Base-by-base conservation (phyloP, 2,888 invertebrate species). In the Agrochola circellaris region DNA sequence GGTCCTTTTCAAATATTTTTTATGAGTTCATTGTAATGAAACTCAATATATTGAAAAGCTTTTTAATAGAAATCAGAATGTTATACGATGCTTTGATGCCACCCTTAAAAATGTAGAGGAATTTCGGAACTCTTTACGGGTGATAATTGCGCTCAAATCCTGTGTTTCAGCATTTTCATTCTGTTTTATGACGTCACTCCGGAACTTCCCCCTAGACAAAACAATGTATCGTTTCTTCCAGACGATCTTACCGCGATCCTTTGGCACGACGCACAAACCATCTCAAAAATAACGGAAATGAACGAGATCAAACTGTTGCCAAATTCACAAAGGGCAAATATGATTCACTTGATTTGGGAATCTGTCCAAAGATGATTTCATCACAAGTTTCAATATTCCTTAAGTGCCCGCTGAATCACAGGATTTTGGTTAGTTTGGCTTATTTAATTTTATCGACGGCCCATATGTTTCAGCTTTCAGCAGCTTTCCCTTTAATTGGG, bases 261-360 rank as follows among this genome's bases (percentile, higher is more conserved):
- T 89, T 89, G 89, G 88, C 89, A 89, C 77, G 73, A 73, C 73
- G 74, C 74, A 83, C 67, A 65, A 70, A 84, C 77, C 68, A 76
- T 78, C 74, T 69, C 68, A 79, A 88, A 88, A 81, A 77, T 74
- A 84, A 84, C 84, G 80, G 77, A 87, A 84, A 84, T 80, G 80
- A 80, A 84, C 67, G 68, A 82, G 74, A 89, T 88, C 75, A 84
- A 82, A 76, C 79, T 79, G 80, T 73, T 89, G 88, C 88, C 88
- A 88, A 88, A 83, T 81, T 88, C 88, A 75, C 75, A 83, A 88
- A 83, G 86, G 86, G 85, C 77, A 81, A 82, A 83, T 84, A 86
- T 88, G 87, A 89, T 83, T 88, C 89, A 89, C 81, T 84, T 79
- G 75, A 82, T 75, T 81, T 85, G 86, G 85, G 80, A 88, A 83